Base-by-base conservation (phyloP, 2,888 invertebrate species). In the Ichneumoninae sp. region DNA sequence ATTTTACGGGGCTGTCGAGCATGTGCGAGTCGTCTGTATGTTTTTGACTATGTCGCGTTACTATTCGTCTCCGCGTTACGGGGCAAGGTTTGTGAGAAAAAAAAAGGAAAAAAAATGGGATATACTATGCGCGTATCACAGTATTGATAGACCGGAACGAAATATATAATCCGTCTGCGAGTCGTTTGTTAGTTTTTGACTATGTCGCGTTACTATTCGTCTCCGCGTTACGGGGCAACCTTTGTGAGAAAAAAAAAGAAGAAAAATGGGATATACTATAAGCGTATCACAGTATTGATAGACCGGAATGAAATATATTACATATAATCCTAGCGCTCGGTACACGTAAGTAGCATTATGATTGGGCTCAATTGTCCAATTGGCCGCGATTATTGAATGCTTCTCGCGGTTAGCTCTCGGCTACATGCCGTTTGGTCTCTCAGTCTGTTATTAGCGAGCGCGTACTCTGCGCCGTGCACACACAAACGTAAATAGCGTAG, bases 351-450 rank as follows among this genome's bases (percentile, higher is more conserved):
- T 88, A 91, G 91, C 92, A 92, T 93, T 93, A 92, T 93, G 92
- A 93, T 93, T 93, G 93, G 91, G 92, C 92, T 92, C 93, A 94
- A 94, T 94, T 94, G 93, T 94, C 89, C 93, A 93, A 93, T 94
- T 94, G 93, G 79, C 73, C 85, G 89, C 89, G 91, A 91, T 93
- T 93, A 90, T 92, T 93, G 93, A 93, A 93, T 93, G 92, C 88
- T 83, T 44, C 63, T 77, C 90, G 87, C 85, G 85, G 76, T 60
- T 47, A 78, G 26, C 65, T 60, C 81, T 76, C 69, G 74, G 74
- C 44, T 69, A 52, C 81, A 76, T 83, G 68, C 73, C 85, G 36
- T 57, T 75, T 60, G 33, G 63, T 69, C 74, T 71, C 83, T 65
- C 63, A 44, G 87, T 88, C 86, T 87, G 88, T 91, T 91, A 91